Evolutionary conservation across 2,113 vertebrate genomes (phyloP).

Genomic region (Brachyhypopomus gauderio): DNA sequence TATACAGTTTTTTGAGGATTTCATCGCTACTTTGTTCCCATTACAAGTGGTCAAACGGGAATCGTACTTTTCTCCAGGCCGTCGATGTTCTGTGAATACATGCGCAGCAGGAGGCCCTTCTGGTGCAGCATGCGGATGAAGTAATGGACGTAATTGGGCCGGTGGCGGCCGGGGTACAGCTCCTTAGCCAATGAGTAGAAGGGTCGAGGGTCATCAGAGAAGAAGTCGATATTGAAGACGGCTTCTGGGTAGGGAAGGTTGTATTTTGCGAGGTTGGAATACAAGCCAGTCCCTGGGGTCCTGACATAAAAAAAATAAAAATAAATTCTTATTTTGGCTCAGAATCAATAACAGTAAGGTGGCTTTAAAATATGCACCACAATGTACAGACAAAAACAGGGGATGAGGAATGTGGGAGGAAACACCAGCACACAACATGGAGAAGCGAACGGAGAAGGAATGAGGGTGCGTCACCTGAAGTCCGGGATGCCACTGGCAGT

Average conservation of each 20-base stretch:
- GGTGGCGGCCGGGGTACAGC: slow-evolving; percentile 73
- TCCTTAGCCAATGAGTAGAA: slow-evolving; percentile 78
- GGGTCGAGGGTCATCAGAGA: slow-evolving; percentile 69
- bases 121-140: slow-evolving; percentile 74
- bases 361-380: neutral
- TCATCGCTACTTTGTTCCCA: too few relatives aligned
- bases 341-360: neutral
- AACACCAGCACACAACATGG: too few relatives aligned
- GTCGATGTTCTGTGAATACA: slow-evolving; percentile 84
- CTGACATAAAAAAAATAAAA: slow-evolving; percentile 48
- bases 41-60: neutral
- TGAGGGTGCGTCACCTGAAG: slow-evolving; percentile 68
- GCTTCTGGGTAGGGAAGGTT: slow-evolving; percentile 77
- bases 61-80: slow-evolving; percentile 77
- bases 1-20: too few relatives aligned
- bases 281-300: slow-evolving; percentile 78
- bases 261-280: slow-evolving; percentile 76
- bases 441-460: too few relatives aligned
- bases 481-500: slow-evolving; percentile 81
- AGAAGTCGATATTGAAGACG: slow-evolving; percentile 77
- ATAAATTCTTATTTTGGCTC: neutral
- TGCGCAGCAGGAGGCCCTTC: slow-evolving; percentile 76
- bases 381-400: too few relatives aligned
- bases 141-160: slow-evolving; percentile 70
- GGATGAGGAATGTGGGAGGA: too few relatives aligned